These are phyloP conservation scores for Machimus rusticus DNA, from an alignment of 2,888 invertebrate species.

Conservation along the genomic window DNA sequence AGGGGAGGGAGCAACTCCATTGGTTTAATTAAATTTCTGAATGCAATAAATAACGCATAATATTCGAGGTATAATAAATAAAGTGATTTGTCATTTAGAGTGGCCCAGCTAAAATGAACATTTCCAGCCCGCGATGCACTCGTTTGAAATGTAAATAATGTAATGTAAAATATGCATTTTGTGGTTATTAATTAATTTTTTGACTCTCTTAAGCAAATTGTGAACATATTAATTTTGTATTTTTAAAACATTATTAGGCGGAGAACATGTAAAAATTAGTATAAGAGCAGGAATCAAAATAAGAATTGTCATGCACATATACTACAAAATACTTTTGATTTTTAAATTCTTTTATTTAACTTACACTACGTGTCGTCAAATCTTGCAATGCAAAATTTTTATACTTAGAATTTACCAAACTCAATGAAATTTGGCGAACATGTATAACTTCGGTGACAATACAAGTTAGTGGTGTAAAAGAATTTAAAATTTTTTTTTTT, in stretches of 20 bases:
- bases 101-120: not conserved
- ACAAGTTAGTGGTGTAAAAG: too few relatives aligned
- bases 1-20: not conserved
- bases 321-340: too few relatives aligned
- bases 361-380: too few relatives aligned
- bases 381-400: too few relatives aligned
- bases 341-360: too few relatives aligned
- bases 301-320: too few relatives aligned
- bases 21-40: slow-evolving; percentile 5
- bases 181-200: not conserved
- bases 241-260: not conserved
- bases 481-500: too few relatives aligned
- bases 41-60: not conserved
- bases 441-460: too few relatives aligned
- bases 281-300: too few relatives aligned
- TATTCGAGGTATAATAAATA: not conserved
- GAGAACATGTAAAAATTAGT: not conserved
- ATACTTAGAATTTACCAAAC: too few relatives aligned
- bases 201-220: not conserved
- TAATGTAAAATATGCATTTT: not conserved
- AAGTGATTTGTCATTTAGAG: slow-evolving; percentile 9
- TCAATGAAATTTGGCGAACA: too few relatives aligned
- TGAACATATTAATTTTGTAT: not conserved
- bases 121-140: not conserved
- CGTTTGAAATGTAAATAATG: not conserved